phyloP scores from a whole-genome alignment of 2,888 invertebrate genomes.

The Hesperia comma region DNA sequence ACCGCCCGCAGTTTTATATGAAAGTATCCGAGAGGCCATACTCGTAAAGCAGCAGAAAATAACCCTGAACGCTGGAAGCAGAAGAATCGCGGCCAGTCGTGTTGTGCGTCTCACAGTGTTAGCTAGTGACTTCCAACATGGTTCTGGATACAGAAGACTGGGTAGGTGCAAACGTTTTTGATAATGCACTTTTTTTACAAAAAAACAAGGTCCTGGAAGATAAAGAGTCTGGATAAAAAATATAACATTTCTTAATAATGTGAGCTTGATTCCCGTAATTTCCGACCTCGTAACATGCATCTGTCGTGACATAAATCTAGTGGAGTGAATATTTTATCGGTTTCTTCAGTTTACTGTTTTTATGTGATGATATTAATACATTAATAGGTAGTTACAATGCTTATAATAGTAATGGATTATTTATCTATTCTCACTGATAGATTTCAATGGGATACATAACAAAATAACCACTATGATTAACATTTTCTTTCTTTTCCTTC shows the following conservation, averaged over 20 bases:
- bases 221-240: neutral
- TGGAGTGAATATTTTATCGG: slow-evolving; percentile 19
- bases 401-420: no score
- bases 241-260: slow-evolving; percentile 8
- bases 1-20: slow-evolving; percentile 61
- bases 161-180: slow-evolving; percentile 63
- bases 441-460: no score
- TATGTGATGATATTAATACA: neutral
- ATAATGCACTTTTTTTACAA: slow-evolving; percentile 29
- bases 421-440: no score
- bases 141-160: slow-evolving; percentile 82
- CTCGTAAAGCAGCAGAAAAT: slow-evolving; percentile 78
- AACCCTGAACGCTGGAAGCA: slow-evolving; percentile 81
- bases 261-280: neutral
- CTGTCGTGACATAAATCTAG: slow-evolving; percentile 10
- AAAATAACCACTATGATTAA: no score
- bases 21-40: slow-evolving; percentile 73
- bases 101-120: slow-evolving; percentile 84
- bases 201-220: neutral
- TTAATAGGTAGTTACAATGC: neutral
- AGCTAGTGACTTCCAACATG: slow-evolving; percentile 81
- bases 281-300: neutral
- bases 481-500: no score
- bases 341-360: neutral
- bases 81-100: slow-evolving; percentile 75